Evolutionary conservation across 1,140 invertebrate genomes (phyloP).

Genomic region (Scaptomyza graminum): DNA sequence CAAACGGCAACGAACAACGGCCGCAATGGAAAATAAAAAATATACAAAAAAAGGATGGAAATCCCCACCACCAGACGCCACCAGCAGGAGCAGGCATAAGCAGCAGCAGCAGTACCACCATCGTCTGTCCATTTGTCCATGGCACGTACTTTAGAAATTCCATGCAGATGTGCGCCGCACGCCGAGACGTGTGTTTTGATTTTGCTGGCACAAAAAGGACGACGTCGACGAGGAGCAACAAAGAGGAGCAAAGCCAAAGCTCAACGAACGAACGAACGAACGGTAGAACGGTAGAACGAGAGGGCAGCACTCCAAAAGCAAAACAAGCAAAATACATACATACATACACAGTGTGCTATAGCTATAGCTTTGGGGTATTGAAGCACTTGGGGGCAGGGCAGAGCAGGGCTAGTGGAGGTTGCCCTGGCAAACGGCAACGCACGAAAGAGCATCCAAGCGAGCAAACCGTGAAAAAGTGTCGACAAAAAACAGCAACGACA

Average conservation of each 20-base stretch:
- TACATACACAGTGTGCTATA: slow-evolving; percentile 4
- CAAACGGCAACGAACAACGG: slow-evolving; percentile 52
- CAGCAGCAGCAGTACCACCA: not conserved
- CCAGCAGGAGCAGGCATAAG: slow-evolving; percentile 2
- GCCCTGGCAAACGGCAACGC: slow-evolving; percentile 60
- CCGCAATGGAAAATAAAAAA: slow-evolving; percentile 32
- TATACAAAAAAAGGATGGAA: slow-evolving; percentile 10
- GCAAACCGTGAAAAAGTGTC: slow-evolving; percentile 81
- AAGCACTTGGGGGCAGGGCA: not conserved
- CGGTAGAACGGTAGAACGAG: slow-evolving; percentile 16
- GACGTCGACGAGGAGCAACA: slow-evolving; percentile 27
- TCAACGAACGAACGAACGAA: slow-evolving; percentile 57
- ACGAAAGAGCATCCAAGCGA: slow-evolving; percentile 81
- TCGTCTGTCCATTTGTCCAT: slow-evolving; percentile 50
- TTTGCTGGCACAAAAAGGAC: slow-evolving; percentile 67
- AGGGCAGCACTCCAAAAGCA: slow-evolving; percentile 34
- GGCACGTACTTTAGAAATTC: slow-evolving; percentile 82
- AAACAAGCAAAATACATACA: slow-evolving; percentile 42
- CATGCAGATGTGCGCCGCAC: slow-evolving; percentile 81
- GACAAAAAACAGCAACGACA: slow-evolving; percentile 71
- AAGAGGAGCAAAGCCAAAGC: slow-evolving; percentile 58
- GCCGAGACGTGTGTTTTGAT: slow-evolving; percentile 82
- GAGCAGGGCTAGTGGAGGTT: not conserved
- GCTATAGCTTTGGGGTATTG: slow-evolving; percentile 25
- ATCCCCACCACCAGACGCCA: slow-evolving; percentile 16